Evolutionary conservation across 2,113 vertebrate genomes (phyloP), one percentile per base, ranked within the genome.

Genomic region (Dipodomys spectabilis): DNA sequence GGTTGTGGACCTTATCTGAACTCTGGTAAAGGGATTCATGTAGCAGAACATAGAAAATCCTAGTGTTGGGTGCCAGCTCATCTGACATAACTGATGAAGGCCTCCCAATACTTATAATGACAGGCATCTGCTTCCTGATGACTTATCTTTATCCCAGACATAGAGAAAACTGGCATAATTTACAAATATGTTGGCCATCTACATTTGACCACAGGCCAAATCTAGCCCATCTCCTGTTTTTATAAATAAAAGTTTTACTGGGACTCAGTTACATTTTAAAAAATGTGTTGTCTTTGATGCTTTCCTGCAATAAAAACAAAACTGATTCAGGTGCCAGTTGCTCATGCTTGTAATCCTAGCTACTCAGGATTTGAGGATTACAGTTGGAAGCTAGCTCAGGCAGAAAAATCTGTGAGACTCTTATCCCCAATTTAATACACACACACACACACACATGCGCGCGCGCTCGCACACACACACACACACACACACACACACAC

Each of bases 221-320:
- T 84, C 6, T 22, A 23, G 27, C n/a, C 45, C 39, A 45, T 22
- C 8, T 5, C 68, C 69, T 39, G 18, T 74, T 93, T 86, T 77
- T 64, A 25, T 72, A 64, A 80, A 53, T 85, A 75, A 88, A 57
- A 86, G 30, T 65, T 84, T 96, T 82, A 18, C 4, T 62, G 53
- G 44, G 53, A 78, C 39, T 60, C 23, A 44, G 57, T 30, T 44
- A 62, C 22, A 20, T 27, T 84, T 16, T 3, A 57, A 57, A 57
- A 57, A 57, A 57, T 15, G 53, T 57, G 18, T 35, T n/a, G 8
- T 71, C 62, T 60, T 2, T 77, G 32, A 19, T 77, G n/a, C 20
- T 65, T 86, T 88, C 44, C 30, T 35, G 65, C 25, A 20, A 35
- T 8, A 67, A 22, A 5, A 79, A 71, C 28, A 45, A 91, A 65